phyloP scores from a whole-genome alignment of 1,140 invertebrate genomes.

The Dreissena polymorpha region DNA sequence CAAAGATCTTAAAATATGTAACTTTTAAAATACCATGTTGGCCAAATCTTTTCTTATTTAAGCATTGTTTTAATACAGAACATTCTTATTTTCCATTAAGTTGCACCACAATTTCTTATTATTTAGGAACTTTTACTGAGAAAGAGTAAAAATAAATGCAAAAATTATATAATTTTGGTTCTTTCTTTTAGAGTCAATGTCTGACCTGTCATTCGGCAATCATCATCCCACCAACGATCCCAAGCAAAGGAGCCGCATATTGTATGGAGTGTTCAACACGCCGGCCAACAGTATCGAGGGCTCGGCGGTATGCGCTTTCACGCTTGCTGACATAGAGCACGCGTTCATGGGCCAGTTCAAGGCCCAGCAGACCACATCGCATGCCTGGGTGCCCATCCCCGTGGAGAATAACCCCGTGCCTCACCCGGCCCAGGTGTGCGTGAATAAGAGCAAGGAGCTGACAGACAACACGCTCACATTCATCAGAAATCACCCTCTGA shows the following conservation, averaged over 20 bases:
- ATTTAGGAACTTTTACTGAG: too few relatives aligned
- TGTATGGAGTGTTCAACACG: slow-evolving; percentile 97
- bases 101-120: too few relatives aligned
- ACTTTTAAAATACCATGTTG: too few relatives aligned
- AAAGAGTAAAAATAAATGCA: too few relatives aligned
- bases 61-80: too few relatives aligned
- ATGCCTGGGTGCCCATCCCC: slow-evolving; percentile 94
- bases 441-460: slow-evolving; percentile 90
- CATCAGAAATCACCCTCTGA: slow-evolving; percentile 95
- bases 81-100: too few relatives aligned
- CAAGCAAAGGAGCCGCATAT: slow-evolving; percentile 85
- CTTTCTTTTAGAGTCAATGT: slow-evolving; percentile 90
- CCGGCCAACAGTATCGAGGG: slow-evolving; percentile 93
- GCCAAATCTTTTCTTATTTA: too few relatives aligned
- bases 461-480: slow-evolving; percentile 95
- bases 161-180: slow-evolving; percentile 1
- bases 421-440: slow-evolving; percentile 90
- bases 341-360: slow-evolving; percentile 96
- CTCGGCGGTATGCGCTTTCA: slow-evolving; percentile 96
- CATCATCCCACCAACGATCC: slow-evolving; percentile 85
- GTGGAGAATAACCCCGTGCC: slow-evolving; percentile 92
- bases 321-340: slow-evolving; percentile 91
- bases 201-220: slow-evolving; percentile 88
- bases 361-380: slow-evolving; percentile 92
- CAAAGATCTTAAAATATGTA: too few relatives aligned